Evolutionary conservation across 1,140 invertebrate genomes (phyloP).

Genomic region (Macrobrachium nipponense): DNA sequence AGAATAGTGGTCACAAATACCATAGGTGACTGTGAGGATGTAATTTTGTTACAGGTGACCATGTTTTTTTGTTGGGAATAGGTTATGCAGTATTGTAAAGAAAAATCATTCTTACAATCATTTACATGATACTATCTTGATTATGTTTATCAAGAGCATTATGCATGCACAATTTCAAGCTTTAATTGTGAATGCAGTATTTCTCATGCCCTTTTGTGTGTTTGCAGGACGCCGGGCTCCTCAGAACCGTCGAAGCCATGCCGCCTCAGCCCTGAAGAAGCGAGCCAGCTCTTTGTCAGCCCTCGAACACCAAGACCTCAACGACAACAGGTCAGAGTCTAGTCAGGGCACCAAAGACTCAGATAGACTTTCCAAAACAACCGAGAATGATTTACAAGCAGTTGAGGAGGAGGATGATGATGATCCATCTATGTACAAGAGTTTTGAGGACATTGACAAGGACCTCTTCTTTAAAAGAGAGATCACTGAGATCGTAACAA

Average conservation of each 20-base stretch:
- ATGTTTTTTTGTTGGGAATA: too few relatives aligned
- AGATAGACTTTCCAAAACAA: conserved; percentile 32
- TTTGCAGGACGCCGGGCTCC: conserved; percentile 48
- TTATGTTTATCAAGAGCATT: too few relatives aligned
- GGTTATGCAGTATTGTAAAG: too few relatives aligned
- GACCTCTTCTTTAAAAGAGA: neutral
- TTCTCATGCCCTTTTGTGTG: neutral
- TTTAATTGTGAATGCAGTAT: neutral
- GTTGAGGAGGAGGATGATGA: neutral
- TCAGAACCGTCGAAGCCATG: conserved; percentile 14
- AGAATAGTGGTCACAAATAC: too few relatives aligned
- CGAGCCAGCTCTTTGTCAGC: conserved; percentile 51
- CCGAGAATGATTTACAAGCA: conserved; percentile 16
- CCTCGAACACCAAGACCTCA: conserved; percentile 46
- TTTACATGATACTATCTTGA: too few relatives aligned
- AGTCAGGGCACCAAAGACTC: conserved; percentile 40
- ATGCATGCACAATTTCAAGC: too few relatives aligned
- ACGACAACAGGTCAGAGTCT: conserved; percentile 58
- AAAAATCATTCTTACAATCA: too few relatives aligned
- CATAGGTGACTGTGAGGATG: too few relatives aligned
- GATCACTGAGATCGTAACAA: too few relatives aligned
- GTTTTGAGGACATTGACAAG: neutral
- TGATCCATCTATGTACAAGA: too few relatives aligned
- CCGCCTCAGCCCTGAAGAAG: conserved; percentile 42
- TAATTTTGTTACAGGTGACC: too few relatives aligned